These are phyloP conservation scores for Thelaira solivaga DNA, from an alignment of 2,888 invertebrate species.

Conservation along the genomic window DNA sequence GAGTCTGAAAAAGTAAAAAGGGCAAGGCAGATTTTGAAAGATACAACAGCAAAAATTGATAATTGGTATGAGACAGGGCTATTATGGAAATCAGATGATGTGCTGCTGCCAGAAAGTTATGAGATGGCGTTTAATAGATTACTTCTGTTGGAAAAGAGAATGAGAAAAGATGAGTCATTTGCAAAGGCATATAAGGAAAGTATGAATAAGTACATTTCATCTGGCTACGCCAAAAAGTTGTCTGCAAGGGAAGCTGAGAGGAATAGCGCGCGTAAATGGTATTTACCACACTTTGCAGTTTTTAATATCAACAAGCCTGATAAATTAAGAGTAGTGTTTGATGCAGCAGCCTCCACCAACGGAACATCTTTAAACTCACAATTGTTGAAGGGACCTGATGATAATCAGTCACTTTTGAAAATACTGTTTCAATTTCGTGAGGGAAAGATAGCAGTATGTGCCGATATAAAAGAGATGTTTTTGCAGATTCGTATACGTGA, in stretches of 20 bases:
- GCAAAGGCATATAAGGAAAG: constrained; percentile 40
- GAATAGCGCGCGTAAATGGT: constrained; percentile 15
- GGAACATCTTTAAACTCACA: constrained; percentile 66
- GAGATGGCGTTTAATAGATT: constrained; percentile 55
- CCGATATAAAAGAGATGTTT: constrained; percentile 71
- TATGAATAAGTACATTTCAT: constrained; percentile 52
- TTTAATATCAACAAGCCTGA: constrained; percentile 64
- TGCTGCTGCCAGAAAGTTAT: constrained; percentile 41
- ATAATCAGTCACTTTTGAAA: constrained; percentile 65
- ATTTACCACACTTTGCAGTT: constrained; percentile 49
- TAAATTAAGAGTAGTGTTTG: constrained; percentile 67
- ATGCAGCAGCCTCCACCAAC: constrained; percentile 66
- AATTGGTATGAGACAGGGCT: constrained; percentile 48
- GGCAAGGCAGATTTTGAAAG: constrained; percentile 4
- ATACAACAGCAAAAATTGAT: constrained; percentile 20
- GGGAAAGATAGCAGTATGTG: constrained; percentile 65
- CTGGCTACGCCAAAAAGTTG: constrained; percentile 44
- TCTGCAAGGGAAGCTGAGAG: not conserved
- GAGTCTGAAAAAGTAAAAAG: constrained; percentile 30
- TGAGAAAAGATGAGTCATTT: constrained; percentile 39
- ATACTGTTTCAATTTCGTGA: constrained; percentile 68
- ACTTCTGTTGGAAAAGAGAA: constrained; percentile 39
- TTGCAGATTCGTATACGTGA: constrained; percentile 65
- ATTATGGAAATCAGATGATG: constrained; percentile 53
- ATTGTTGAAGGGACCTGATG: constrained; percentile 67